These are phyloP conservation scores for Rhea americana DNA, from an alignment of 2,113 vertebrate genomes.

Conservation along the genomic window DNA sequence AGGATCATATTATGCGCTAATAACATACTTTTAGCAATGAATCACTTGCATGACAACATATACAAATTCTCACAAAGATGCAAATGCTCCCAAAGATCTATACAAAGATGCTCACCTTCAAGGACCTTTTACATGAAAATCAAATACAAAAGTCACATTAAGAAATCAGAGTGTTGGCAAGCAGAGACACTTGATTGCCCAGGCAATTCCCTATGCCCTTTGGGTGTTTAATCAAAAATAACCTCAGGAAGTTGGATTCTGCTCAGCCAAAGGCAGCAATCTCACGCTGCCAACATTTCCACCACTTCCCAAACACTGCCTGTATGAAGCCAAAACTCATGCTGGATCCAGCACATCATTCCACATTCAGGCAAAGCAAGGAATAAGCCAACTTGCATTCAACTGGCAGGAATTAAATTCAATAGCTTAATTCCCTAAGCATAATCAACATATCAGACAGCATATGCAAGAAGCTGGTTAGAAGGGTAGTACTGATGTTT, in stretches of 20 bases:
- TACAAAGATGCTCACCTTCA: background rate
- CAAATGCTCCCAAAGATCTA: background rate
- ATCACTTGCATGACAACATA: background rate
- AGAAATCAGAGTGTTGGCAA: background rate
- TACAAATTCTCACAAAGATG: background rate
- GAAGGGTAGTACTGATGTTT: fast-evolving
- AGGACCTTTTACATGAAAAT: background rate
- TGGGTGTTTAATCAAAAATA: background rate
- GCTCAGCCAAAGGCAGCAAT: background rate
- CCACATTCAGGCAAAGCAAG: background rate
- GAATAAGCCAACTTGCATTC: background rate
- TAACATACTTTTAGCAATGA: background rate
- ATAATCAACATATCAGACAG: background rate
- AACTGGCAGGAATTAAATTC: background rate
- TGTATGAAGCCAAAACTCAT: fast-evolving
- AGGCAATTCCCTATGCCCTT: background rate
- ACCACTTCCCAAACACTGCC: background rate
- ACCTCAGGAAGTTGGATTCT: background rate
- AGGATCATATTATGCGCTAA: background rate
- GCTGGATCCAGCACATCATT: background rate
- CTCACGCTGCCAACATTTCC: fast-evolving
- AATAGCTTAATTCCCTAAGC: background rate
- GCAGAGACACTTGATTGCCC: background rate
- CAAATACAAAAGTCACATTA: background rate
- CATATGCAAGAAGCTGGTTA: background rate